These are phyloP conservation scores for Cosmia trapezina DNA, from an alignment of 2,888 invertebrate species.

Conservation along the genomic window DNA sequence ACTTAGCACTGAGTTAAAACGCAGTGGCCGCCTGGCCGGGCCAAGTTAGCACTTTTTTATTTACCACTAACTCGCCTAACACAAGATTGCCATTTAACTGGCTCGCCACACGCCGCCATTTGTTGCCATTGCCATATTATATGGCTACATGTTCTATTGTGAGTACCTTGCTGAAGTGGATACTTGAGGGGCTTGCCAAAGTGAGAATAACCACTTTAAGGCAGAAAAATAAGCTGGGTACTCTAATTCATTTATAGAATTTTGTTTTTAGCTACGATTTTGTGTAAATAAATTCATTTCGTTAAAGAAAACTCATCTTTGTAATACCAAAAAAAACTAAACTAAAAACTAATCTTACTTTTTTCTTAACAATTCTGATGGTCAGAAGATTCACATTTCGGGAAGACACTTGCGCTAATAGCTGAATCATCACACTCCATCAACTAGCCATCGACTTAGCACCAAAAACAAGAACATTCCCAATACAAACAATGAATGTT, in stretches of 20 bases:
- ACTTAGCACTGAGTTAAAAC: constrained; percentile 46
- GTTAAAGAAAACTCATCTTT: background rate
- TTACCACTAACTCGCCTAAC: constrained; percentile 66
- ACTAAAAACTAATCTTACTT: background rate
- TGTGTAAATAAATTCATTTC: background rate
- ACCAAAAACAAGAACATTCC: constrained; percentile 9
- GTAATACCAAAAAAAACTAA: background rate
- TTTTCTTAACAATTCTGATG: too few species aligned
- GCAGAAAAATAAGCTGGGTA: constrained; percentile 7
- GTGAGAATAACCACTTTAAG: constrained; percentile 14
- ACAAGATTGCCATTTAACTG: constrained; percentile 81
- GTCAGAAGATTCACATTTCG: too few species aligned
- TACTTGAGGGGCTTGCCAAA: constrained; percentile 32
- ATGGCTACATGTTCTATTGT: constrained; percentile 53
- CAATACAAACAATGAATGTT: constrained; percentile 43
- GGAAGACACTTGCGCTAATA: background rate
- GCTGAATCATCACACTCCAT: background rate
- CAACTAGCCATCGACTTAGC: constrained; percentile 7
- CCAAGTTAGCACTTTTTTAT: constrained; percentile 71
- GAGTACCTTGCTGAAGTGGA: constrained; percentile 48
- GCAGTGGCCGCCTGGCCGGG: constrained; percentile 13
- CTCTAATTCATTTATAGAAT: background rate
- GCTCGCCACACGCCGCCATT: constrained; percentile 73
- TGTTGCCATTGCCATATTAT: constrained; percentile 58
- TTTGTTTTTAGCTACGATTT: background rate